phyloP scores from a whole-genome alignment of 1,140 invertebrate species.

The Drosophila littoralis region DNA sequence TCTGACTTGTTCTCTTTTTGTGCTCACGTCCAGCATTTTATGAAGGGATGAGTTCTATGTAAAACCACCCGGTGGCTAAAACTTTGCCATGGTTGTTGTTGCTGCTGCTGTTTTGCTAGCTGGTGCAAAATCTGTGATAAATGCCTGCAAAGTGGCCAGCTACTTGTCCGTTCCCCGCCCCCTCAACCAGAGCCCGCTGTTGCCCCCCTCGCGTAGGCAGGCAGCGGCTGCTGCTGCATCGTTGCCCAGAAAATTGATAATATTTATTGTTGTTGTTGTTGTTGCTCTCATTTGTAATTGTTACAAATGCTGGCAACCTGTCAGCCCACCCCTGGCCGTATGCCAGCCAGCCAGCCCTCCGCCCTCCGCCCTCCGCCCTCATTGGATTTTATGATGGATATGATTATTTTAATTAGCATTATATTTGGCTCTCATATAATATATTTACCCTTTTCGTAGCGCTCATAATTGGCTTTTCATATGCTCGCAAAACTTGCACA shows the following conservation, averaged over 20 bases:
- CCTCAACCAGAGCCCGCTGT: too few species aligned
- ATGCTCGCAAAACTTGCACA: conserved; percentile 65
- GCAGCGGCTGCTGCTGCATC: neutral
- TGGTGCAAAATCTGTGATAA: conserved; percentile 71
- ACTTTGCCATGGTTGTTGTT: conserved; percentile 18
- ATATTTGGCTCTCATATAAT: conserved; percentile 58
- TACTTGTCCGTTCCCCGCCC: neutral
- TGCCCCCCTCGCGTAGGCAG: neutral
- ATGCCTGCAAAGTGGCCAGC: conserved; percentile 70
- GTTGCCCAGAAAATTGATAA: conserved; percentile 41
- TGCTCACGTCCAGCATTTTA: conserved; percentile 29
- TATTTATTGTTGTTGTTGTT: conserved; percentile 20
- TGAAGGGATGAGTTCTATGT: conserved; percentile 15
- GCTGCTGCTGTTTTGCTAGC: conserved; percentile 16
- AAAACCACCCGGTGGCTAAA: conserved; percentile 17
- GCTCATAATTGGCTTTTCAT: conserved; percentile 77
- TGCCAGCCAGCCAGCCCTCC: too few species aligned
- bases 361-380: neutral
- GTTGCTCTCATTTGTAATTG: conserved; percentile 56
- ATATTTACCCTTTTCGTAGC: conserved; percentile 59
- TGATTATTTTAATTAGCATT: conserved; percentile 83
- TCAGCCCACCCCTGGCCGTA: conserved; percentile 14
- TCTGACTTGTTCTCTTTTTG: neutral
- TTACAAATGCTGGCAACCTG: conserved; percentile 66
- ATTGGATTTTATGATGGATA: conserved; percentile 74